A percentile compares a stretch with the other conserved stretches of the same genome.
These are phyloP conservation scores for Philopotamus ludificatus DNA, from an alignment of 1,140 invertebrate genomes.

Conservation along the genomic window DNA sequence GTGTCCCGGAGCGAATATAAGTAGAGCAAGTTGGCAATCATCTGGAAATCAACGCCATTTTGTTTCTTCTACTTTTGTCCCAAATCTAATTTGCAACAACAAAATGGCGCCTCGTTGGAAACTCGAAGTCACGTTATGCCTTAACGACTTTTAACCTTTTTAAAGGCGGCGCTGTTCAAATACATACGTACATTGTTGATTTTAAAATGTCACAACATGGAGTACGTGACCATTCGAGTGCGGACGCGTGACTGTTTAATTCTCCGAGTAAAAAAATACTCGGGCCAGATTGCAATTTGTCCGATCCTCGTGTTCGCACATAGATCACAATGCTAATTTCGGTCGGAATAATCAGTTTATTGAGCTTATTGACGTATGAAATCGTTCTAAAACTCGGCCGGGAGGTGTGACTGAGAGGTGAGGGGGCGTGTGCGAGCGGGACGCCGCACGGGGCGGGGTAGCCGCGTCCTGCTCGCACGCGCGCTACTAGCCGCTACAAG, in stretches of 20 bases:
- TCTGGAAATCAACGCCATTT: conserved; percentile 28
- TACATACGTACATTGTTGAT: too few relatives aligned
- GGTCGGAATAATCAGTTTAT: too few relatives aligned
- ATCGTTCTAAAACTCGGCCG: neutral
- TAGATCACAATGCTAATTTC: too few relatives aligned
- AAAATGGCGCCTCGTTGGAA: conserved; percentile 20
- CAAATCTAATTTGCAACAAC: conserved; percentile 27
- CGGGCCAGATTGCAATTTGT: too few relatives aligned
- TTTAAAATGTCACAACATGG: too few relatives aligned
- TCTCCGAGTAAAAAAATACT: too few relatives aligned
- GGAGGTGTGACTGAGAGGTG: neutral
- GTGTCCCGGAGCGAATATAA: conserved; percentile 26
- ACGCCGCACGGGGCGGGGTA: neutral
- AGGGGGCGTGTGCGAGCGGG: conserved; percentile 14
- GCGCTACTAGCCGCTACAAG: conserved; percentile 22
- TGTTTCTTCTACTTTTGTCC: conserved; percentile 25
- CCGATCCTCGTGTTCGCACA: too few relatives aligned
- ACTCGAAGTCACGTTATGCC: conserved; percentile 24
- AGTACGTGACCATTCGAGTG: too few relatives aligned
- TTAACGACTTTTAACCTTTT: conserved; percentile 27
- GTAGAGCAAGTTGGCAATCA: conserved; percentile 26
- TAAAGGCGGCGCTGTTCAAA: conserved; percentile 16
- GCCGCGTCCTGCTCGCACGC: conserved; percentile 1
- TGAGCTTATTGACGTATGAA: conserved; percentile 9
- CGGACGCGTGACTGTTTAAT: too few relatives aligned